A percentile compares a stretch with the other conserved stretches of the same genome.
Conservation (phyloP, 2,888 invertebrate species). For the Eudemis profundana region DNA sequence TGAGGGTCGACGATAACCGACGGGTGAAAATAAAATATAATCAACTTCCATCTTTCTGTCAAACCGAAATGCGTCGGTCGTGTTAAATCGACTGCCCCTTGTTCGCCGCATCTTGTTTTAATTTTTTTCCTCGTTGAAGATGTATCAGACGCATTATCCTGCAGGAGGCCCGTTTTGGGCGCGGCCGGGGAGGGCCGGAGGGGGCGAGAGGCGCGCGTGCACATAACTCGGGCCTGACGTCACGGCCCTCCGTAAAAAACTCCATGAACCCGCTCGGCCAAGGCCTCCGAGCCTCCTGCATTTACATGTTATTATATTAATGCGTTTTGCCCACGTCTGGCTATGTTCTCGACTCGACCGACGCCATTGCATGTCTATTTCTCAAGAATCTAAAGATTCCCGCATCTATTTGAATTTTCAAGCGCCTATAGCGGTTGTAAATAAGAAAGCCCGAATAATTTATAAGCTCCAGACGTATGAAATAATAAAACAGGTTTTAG, state of each 20-base stretch:
- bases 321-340: conserved; percentile 59
- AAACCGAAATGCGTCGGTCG: conserved; percentile 68
- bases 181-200: conserved; percentile 51
- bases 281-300: conserved; percentile 73
- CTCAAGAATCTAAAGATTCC: conserved; percentile 47
- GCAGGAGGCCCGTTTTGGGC: conserved; percentile 71
- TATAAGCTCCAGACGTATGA: conserved; percentile 41
- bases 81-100: conserved; percentile 75
- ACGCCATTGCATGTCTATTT: conserved; percentile 50
- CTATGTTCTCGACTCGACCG: conserved; percentile 47
- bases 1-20: conserved; percentile 46
- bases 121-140: conserved; percentile 75
- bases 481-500: conserved; percentile 44
- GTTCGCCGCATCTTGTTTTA: conserved; percentile 70
- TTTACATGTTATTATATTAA: conserved; percentile 66
- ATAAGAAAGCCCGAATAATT: conserved; percentile 40
- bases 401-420: conserved; percentile 48
- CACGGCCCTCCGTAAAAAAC: conserved; percentile 75
- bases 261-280: conserved; percentile 78
- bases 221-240: conserved; percentile 80
- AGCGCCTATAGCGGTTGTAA: conserved; percentile 29
- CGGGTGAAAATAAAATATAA: conserved; percentile 51
- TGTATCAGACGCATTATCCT: conserved; percentile 81
- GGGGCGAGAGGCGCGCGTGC: conserved; percentile 61
- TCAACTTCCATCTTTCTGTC: conserved; percentile 63